These are phyloP conservation scores for Mobula hypostoma DNA, from an alignment of 2,113 vertebrate species.

Conservation along the genomic window DNA sequence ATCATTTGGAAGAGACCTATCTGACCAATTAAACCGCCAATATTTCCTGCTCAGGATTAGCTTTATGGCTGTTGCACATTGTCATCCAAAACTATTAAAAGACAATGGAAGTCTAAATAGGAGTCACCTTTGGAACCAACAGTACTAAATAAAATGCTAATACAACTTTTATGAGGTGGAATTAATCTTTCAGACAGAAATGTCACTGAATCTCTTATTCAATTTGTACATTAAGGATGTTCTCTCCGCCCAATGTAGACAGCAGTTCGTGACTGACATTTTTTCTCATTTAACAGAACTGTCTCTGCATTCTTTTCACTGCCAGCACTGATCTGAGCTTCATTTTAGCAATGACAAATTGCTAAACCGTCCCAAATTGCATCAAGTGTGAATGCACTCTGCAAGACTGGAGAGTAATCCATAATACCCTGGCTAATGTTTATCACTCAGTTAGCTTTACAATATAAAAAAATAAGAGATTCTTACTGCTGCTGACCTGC, in stretches of 20 bases:
- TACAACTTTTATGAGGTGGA: neutral
- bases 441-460: too few species aligned
- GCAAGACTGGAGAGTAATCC: neutral
- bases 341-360: neutral
- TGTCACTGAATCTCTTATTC: neutral
- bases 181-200: neutral
- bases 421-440: too few species aligned
- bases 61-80: neutral
- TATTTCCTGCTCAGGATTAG: neutral
- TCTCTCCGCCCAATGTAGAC: neutral
- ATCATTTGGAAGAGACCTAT: conserved; percentile 7
- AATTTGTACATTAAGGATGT: neutral
- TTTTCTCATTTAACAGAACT: neutral
- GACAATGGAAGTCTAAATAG: neutral
- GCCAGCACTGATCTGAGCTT: neutral
- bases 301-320: neutral
- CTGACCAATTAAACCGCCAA: conserved; percentile 3
- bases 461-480: too few species aligned
- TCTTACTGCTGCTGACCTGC: too few species aligned
- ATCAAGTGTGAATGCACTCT: neutral
- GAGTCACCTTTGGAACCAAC: conserved; percentile 1
- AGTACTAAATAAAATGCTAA: neutral
- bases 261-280: neutral
- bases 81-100: neutral
- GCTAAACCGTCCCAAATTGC: neutral